Evolutionary conservation across 2,113 vertebrate genomes (phyloP).

Genomic region (Etia nguti): DNA sequence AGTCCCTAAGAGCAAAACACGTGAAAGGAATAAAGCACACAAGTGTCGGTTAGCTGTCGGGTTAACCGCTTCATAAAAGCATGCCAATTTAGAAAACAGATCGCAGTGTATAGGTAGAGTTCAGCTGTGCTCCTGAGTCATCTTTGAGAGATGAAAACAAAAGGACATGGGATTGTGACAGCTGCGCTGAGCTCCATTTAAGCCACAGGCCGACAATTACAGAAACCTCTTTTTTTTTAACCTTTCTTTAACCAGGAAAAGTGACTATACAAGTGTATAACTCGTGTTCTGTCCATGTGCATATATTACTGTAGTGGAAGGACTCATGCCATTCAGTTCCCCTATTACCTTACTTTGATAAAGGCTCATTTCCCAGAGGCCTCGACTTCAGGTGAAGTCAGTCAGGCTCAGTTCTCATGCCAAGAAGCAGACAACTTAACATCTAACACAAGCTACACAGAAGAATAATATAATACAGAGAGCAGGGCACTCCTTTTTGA

Average conservation of each 20-base stretch:
- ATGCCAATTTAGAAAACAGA: slow-evolving; percentile 47
- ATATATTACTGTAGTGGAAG: slow-evolving; percentile 7
- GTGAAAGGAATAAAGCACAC: slow-evolving; percentile 12
- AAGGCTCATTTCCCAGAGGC: slow-evolving; percentile 62
- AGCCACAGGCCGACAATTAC: neutral
- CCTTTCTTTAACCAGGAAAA: slow-evolving; percentile 3
- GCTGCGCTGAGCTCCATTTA: slow-evolving; percentile 15
- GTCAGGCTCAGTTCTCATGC: slow-evolving; percentile 26
- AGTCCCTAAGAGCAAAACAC: neutral
- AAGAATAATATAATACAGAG: slow-evolving; percentile 10
- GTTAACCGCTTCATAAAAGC: slow-evolving; percentile 55
- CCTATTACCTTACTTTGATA: slow-evolving; percentile 57
- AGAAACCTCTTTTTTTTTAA: neutral
- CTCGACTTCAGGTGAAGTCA: slow-evolving; percentile 50
- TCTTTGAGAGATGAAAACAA: neutral
- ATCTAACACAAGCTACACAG: slow-evolving; percentile 12
- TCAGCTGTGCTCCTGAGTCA: neutral
- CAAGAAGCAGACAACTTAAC: slow-evolving; percentile 46
- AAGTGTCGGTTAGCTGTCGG: slow-evolving; percentile 21
- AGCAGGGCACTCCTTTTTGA: slow-evolving; percentile 4
- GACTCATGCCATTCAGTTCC: slow-evolving; percentile 41
- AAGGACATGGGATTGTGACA: neutral
- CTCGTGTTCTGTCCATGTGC: neutral
- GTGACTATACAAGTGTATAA: neutral
- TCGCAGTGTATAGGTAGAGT: neutral